Conservation (phyloP, 1,140 invertebrate genomes). For the Geopemphigus sp. region DNA sequence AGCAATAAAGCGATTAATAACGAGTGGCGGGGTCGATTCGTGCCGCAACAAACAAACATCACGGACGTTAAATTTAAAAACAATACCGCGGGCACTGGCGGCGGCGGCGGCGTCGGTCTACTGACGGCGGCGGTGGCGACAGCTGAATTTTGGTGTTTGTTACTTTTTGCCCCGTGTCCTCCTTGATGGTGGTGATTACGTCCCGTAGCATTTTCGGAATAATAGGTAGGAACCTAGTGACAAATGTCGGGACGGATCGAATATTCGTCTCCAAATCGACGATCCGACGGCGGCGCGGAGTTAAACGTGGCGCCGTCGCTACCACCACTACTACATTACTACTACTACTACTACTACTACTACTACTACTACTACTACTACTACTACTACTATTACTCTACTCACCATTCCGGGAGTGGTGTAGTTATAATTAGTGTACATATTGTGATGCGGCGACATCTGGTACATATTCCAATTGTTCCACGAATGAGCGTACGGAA, state of each 20-base stretch:
- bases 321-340: too few species aligned
- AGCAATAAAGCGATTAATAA: too few species aligned
- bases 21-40: too few species aligned
- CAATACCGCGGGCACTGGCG: not conserved
- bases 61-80: not conserved
- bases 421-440: constrained; percentile 39
- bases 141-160: constrained; percentile 10
- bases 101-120: not conserved
- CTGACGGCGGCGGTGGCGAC: not conserved
- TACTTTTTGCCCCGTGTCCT: constrained; percentile 37
- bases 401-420: constrained; percentile 22
- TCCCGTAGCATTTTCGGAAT: not conserved
- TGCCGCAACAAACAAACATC: not conserved
- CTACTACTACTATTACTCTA: not conserved
- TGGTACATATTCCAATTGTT: constrained; percentile 45
- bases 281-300: too few species aligned
- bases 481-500: constrained; percentile 32
- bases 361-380: too few species aligned
- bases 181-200: constrained; percentile 29
- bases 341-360: too few species aligned
- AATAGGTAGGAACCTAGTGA: constrained; percentile 40
- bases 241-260: too few species aligned
- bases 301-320: too few species aligned
- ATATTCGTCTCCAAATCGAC: too few species aligned
- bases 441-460: constrained; percentile 40